Evolutionary conservation across 2,888 invertebrate genomes (phyloP).

Genomic region (Notocelia uddmanniana): DNA sequence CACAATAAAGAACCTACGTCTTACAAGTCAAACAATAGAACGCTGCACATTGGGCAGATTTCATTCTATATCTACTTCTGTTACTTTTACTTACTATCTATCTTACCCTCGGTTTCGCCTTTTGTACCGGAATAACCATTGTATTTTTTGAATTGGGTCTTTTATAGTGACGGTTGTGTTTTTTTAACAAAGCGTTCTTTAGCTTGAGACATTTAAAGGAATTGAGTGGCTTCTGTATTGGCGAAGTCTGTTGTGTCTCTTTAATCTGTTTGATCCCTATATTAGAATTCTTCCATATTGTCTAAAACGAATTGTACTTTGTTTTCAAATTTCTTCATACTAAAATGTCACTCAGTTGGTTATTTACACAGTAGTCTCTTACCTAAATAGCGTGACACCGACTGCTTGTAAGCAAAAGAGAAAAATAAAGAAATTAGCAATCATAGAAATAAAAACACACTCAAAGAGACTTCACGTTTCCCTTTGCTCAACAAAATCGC

Average conservation of each 20-base stretch:
- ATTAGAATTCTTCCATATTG: not conserved
- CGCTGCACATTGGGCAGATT: constrained; percentile 52
- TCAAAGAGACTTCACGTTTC: constrained; percentile 31
- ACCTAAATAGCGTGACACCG: not conserved
- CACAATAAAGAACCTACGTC: constrained; percentile 53
- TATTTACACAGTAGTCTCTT: not conserved
- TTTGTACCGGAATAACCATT: constrained; percentile 18
- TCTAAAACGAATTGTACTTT: not conserved
- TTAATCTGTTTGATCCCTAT: not conserved
- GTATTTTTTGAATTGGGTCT: constrained; percentile 21
- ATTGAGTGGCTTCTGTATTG: not conserved
- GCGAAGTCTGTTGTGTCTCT: not conserved
- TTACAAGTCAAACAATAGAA: constrained; percentile 54
- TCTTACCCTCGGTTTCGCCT: constrained; percentile 16
- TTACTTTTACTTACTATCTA: not conserved
- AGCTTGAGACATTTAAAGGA: not conserved
- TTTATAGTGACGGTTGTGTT: constrained; percentile 13
- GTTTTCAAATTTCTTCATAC: too few relatives aligned
- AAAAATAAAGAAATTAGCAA: constrained; percentile 16
- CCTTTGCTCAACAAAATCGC: constrained; percentile 25
- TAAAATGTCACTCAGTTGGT: not conserved
- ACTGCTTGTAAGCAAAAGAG: constrained; percentile 6
- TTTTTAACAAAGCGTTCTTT: constrained; percentile 4
- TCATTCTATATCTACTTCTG: constrained; percentile 48
- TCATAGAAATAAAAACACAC: constrained; percentile 20